Conservation (phyloP, 2,888 invertebrate genomes). For the Spisula solida region DNA sequence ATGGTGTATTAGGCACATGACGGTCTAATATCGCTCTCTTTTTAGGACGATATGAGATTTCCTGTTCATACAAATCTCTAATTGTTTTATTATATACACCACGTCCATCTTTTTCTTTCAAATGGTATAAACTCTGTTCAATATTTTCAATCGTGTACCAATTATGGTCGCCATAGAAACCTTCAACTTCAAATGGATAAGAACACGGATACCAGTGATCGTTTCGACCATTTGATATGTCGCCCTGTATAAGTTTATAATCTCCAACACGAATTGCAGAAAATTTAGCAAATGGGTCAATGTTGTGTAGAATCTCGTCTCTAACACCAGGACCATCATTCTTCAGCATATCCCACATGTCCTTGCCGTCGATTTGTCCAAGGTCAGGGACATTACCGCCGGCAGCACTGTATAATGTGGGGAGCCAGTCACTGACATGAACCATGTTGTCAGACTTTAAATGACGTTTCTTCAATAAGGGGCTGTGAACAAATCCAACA, state of each 20-base stretch:
- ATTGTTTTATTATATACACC: conserved; percentile 13
- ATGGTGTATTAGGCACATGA: conserved; percentile 46
- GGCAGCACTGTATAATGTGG: conserved; percentile 93
- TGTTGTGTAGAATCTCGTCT: conserved; percentile 88
- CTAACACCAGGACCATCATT: conserved; percentile 90
- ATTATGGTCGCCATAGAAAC: neutral
- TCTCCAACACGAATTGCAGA: conserved; percentile 77
- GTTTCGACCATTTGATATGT: conserved; percentile 67
- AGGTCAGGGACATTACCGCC: conserved; percentile 87
- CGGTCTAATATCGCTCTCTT: neutral
- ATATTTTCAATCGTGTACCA: neutral
- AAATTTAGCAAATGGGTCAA: conserved; percentile 74
- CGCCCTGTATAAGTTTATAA: conserved; percentile 78
- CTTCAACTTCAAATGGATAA: conserved; percentile 43
- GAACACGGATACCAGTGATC: conserved; percentile 73
- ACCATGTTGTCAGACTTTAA: conserved; percentile 92
- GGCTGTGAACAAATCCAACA: conserved; percentile 93
- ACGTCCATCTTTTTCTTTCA: neutral
- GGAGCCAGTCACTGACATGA: conserved; percentile 96
- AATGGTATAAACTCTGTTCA: neutral
- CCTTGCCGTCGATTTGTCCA: conserved; percentile 90
- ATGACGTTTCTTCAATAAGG: conserved; percentile 89
- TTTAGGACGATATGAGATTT: too few species aligned
- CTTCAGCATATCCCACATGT: conserved; percentile 92
- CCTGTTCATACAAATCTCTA: too few species aligned